Base-by-base conservation (phyloP, 2,888 invertebrate species). In the Phengaris arion region DNA sequence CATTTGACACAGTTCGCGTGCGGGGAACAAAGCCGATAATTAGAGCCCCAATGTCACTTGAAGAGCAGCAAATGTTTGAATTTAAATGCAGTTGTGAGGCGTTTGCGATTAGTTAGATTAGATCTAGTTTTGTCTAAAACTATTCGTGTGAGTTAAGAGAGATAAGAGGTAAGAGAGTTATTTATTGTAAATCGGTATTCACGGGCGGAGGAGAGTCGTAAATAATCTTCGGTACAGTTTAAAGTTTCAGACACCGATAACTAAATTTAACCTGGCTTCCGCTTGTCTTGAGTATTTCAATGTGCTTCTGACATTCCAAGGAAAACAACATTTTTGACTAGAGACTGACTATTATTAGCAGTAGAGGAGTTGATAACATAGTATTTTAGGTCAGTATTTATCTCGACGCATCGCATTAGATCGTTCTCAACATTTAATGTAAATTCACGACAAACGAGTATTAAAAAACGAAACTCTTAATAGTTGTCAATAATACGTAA, bases 211-310 rank as follows among this genome's bases (percentile, higher is more conserved):
- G 76, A 78, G 78, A 78, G 77, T 79, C 80, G 79, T 82, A 82
- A 81, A 81, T 80, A 81, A 81, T 80, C 77, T 77, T 79, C 76
- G 73, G 80, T 81, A 82, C 79, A 81, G 80, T 81, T 81, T 79
- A 78, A 78, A 81, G 79, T 80, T 81, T 82, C 80, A 75, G 78
- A 79, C 80, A 79, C 79, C 77, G 77, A 79, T 79, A 79, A 75
- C 79, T 82, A 81, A 80, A 82, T 81, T 81, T 81, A 82, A 79
- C 79, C 75, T 76, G 77, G 77, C 79, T 81, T 79, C 80, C 80
- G 81, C 79, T 79, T 79, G 79, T 80, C 78, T 77, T 79, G 79
- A 77, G 78, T 79, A 78, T 80, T 81, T 76, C 79, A 77, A 78
- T 79, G 78, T 77, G 79, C 76, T 80, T 78, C 77, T 78, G 77